Percentiles rank a stretch among this genome's conserved stretches.
Evolutionary conservation across 37 sponge, comb jelly and placozoan genomes (phyloP).

Genomic region (Chondrilla cf. caribensis): DNA sequence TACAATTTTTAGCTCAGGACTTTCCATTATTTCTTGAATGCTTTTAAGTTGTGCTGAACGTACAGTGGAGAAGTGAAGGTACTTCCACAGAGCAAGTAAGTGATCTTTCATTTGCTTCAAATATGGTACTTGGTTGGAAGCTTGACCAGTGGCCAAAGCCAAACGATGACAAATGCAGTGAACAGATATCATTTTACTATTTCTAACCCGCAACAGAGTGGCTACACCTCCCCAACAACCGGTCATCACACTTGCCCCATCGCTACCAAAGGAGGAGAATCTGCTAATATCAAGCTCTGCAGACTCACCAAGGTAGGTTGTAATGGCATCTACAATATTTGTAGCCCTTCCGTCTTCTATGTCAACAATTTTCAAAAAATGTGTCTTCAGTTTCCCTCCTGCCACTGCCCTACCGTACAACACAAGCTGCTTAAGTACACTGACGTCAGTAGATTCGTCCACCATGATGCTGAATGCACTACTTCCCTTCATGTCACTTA

Average conservation of each 20-base stretch:
- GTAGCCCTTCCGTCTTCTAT: constrained; percentile 36
- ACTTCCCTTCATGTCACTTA: background rate
- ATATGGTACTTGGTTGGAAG: constrained; percentile 21
- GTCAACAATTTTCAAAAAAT: constrained; percentile 35
- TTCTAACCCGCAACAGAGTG: background rate
- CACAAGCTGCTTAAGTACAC: constrained; percentile 36
- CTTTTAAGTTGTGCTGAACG: background rate
- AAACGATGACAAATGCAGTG: constrained; percentile 32
- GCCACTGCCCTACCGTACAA: constrained; percentile 27
- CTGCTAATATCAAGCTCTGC: background rate
- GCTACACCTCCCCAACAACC: constrained; percentile 25
- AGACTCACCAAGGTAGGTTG: constrained; percentile 14
- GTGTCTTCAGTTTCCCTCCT: constrained; percentile 19
- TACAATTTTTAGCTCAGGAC: background rate
- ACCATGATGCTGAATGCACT: constrained; percentile 12
- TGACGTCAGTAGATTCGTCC: constrained; percentile 48
- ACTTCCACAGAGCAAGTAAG: constrained; percentile 8
- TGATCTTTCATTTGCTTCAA: constrained; percentile 1
- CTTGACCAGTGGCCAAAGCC: constrained; percentile 25
- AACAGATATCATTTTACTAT: constrained; percentile 1
- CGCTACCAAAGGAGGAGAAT: constrained; percentile 27
- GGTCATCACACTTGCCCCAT: constrained; percentile 43
- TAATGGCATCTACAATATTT: constrained; percentile 32
- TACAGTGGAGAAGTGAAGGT: background rate
- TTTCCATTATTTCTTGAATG: background rate